Base-by-base conservation (phyloP, 2,113 vertebrate species). In the Sphyrna mokarran region DNA sequence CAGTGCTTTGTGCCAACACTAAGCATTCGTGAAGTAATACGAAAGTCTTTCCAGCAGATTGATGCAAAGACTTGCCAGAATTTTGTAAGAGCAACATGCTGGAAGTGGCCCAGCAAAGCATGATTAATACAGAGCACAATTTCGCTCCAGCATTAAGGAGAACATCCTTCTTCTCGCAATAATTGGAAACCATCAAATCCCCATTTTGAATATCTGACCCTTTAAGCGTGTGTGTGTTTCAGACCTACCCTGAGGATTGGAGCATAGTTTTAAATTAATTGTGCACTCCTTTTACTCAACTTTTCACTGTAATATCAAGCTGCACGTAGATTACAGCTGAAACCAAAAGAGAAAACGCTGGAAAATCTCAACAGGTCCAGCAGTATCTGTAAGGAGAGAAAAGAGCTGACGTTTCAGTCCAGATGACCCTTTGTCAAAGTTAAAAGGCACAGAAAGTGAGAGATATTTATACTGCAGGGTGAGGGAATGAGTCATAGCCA, bases 21-120 rank as follows among this genome's bases (percentile, higher is more conserved):
- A 91, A 91, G 89, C n/a, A 93, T 93, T 93, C 33, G 20, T 66
- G 61, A 93, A 93, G 33, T 20, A 93, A 93, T 66, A 16, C 22
- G 61, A 93, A 93, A 66, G 89, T 93, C 61, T 93, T 93, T 93
- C 89, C 89, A 93, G 61, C 61, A 91, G 61, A 18, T 91, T 66
- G 61, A 66, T 43, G 61, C 61, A 68, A 37, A 66, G 33, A 14
- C 89, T 37, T 93, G 89, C 89, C 89, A 93, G 89, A 37, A 93
- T 93, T 63, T 37, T 93, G 66, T 66, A 93, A 66, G 33, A 63
- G n/a, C 87, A 91, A n/a, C 87, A 91, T 93, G 16, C 89, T 68
- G 61, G 16, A 93, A 93, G n/a, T 93, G 63, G 89, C n/a, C 63
- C 61, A 40, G 20, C 78, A 80, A 80, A 83, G n/a, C 78, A 83